A percentile compares a stretch with the other conserved stretches of the same genome.
phyloP scores from a whole-genome alignment of 2,888 invertebrate species.

The Tenthredo livida region DNA sequence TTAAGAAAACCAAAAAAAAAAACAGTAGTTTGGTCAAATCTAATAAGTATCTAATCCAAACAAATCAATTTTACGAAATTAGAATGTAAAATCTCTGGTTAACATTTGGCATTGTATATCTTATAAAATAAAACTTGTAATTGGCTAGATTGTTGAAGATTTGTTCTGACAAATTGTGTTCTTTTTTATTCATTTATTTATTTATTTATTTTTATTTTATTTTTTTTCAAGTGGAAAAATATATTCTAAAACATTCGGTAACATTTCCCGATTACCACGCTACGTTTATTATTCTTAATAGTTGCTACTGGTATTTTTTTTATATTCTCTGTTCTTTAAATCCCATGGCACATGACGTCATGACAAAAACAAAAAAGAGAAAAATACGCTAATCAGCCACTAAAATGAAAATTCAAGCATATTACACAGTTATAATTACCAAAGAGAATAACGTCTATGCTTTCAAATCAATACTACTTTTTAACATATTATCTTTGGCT shows the following conservation, averaged over 20 bases:
- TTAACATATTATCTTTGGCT: conserved; percentile 39
- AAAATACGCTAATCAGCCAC: conserved; percentile 16
- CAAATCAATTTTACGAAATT: conserved; percentile 43
- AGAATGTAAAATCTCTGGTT: conserved; percentile 49
- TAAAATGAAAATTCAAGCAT: conserved; percentile 16
- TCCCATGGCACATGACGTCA: conserved; percentile 43
- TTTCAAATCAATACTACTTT: conserved; percentile 26
- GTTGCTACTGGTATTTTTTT: conserved; percentile 3
- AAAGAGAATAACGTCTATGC: neutral
- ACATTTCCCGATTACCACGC: conserved; percentile 20
- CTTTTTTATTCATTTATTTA: neutral
- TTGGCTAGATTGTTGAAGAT: conserved; percentile 30
- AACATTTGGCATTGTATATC: conserved; percentile 49
- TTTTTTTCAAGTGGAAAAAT: conserved; percentile 38
- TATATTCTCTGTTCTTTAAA: conserved; percentile 20
- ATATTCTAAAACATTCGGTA: conserved; percentile 22
- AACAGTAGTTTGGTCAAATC: neutral
- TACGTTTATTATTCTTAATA: conserved; percentile 18
- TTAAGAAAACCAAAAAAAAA: too few relatives aligned
- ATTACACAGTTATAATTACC: neutral
- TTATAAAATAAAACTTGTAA: conserved; percentile 36
- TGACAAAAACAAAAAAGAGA: neutral
- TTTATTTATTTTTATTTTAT: neutral
- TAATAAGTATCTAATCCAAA: neutral
- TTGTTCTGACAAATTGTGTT: conserved; percentile 36